Base-by-base conservation (phyloP, 23 tunicate species). In the Trididemnum clinides region DNA sequence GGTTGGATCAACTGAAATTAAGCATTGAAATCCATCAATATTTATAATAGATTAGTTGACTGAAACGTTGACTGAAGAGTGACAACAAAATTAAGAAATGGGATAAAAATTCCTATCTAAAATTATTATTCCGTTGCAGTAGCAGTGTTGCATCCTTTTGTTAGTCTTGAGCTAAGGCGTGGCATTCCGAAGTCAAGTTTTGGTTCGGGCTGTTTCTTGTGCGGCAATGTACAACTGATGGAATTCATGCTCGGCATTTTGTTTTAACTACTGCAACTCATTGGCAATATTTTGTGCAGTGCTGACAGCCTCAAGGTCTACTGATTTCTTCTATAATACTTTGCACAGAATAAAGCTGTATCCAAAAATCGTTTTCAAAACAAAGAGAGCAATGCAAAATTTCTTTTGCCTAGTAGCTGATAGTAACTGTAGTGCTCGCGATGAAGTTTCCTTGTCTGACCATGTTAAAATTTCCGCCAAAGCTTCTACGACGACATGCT, bases 371-470 rank as follows among this genome's bases (percentile, higher is more conserved):
- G 6, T 70, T 30, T 70, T 70, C 37, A 70, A 31, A 70, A 70
- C 37, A 4, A 70, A 33, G 37, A 32, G 20, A 30, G 77, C 77
- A 70, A 70, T 33, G 37, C 77, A 70, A 70, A 70, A 30, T 31
- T 28, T 37, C 28, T 37, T 70, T n/a, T 70, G 77, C 39, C 77
- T 70, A 70, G 30, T 70, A 6, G 38, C n/a, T 31, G 77, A 28
- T 28, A 70, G 39, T 18, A 70, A 70, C 37, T 33, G 77, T 33
- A 70, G 39, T 28, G 39, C 39, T 28, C 77, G 77, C 30, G 77
- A 70, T 33, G 77, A 70, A 70, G 39, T 70, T 70, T 70, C 77
- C 12, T 19, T 70, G 37, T 70, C 77, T 70, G 77, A 21, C 77
- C 77, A 70, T 70, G 77, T 31, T 10, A 37, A 70, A 70, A 70